Conservation (phyloP, 2,113 vertebrate genomes). For the Pseudolaguvia tuberculata region DNA sequence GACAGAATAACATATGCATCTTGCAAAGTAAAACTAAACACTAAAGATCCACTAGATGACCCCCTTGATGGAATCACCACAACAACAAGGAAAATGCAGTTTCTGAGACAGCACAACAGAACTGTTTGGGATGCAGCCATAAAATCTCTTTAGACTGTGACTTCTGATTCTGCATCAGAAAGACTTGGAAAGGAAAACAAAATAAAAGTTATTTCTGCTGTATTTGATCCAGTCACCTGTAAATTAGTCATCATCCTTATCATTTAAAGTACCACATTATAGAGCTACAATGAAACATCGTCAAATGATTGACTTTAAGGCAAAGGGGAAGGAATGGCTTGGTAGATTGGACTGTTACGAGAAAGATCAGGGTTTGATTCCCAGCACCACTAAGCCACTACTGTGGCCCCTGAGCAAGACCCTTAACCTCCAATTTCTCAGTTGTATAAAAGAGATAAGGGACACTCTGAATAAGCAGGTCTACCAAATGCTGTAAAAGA, state of each 20-base stretch:
- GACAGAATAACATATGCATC: neutral
- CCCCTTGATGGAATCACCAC: neutral
- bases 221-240: neutral
- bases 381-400: too few relatives aligned
- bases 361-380: too few relatives aligned
- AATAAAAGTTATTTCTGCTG: neutral
- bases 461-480: too few relatives aligned
- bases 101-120: neutral
- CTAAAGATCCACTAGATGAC: neutral
- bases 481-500: too few relatives aligned
- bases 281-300: neutral
- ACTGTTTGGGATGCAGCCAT: conserved; percentile 5
- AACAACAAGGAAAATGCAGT: neutral
- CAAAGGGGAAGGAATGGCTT: too few relatives aligned
- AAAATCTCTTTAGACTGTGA: neutral
- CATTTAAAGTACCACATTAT: neutral
- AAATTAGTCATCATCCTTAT: neutral
- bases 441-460: too few relatives aligned
- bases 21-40: neutral
- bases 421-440: too few relatives aligned
- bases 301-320: neutral
- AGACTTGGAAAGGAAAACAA: neutral
- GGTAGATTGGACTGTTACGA: too few relatives aligned
- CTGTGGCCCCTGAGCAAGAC: too few relatives aligned
- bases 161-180: neutral